Evolutionary conservation across 2,113 vertebrate species (phyloP).

Genomic region (Microtus ochrogaster): DNA sequence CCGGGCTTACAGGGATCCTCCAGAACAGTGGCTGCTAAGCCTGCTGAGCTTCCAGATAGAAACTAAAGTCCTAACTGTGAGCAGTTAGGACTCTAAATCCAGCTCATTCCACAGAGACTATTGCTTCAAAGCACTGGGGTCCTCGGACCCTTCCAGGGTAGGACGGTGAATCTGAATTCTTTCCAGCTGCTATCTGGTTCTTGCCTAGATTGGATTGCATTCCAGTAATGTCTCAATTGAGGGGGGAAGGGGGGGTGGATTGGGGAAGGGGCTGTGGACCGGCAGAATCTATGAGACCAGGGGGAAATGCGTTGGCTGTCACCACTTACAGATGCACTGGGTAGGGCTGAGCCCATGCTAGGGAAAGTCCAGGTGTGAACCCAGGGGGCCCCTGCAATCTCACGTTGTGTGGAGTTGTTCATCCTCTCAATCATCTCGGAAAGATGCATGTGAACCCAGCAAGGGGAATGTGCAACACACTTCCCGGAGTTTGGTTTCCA

Average conservation of each 20-base stretch:
- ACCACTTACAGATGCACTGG: fast-evolving
- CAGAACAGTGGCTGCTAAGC: neutral
- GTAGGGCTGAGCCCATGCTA: too few species aligned
- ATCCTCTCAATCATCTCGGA: fast-evolving
- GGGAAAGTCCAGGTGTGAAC: fast-evolving
- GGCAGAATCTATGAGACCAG: too few species aligned
- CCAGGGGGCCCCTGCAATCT: neutral
- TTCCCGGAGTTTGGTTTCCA: neutral
- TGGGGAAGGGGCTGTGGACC: too few species aligned
- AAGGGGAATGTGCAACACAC: fast-evolving
- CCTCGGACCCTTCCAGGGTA: too few species aligned
- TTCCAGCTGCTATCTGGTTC: too few species aligned
- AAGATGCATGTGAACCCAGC: fast-evolving
- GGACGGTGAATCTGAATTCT: neutral
- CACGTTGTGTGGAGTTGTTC: neutral
- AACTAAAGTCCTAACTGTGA: neutral
- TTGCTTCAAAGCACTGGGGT: fast-evolving
- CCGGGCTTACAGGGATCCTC: neutral
- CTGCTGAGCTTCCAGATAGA: neutral
- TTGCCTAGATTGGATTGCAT: neutral
- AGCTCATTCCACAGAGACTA: neutral
- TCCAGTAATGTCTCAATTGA: neutral
- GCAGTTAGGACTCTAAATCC: fast-evolving
- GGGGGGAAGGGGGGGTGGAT: fast-evolving
- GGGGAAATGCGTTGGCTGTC: fast-evolving